Conservation (phyloP, 2,797 vertebrate genomes). For the Macropodus opercularis region DNA sequence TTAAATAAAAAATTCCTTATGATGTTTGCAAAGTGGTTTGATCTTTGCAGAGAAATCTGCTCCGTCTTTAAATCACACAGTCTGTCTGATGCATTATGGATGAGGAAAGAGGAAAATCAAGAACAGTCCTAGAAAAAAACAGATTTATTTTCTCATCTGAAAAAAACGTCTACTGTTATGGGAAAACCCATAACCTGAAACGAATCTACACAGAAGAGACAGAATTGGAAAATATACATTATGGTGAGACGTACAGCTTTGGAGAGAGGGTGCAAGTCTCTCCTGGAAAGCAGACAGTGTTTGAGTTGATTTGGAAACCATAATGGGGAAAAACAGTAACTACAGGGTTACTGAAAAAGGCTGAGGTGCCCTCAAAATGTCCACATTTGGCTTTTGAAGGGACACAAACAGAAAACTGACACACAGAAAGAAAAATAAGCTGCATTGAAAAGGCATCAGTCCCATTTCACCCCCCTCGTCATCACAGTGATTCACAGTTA, state of each 20-base stretch:
- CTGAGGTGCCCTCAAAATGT: conserved; percentile 29
- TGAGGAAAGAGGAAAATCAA: conserved; percentile 12
- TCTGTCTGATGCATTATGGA: conserved; percentile 20
- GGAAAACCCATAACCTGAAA: conserved; percentile 47
- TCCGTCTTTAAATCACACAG: conserved; percentile 9
- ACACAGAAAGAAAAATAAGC: conserved; percentile 36
- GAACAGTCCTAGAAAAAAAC: conserved; percentile 58
- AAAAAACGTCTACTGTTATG: conserved; percentile 44
- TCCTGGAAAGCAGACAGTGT: conserved; percentile 21
- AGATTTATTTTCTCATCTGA: conserved; percentile 68
- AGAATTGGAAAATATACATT: conserved; percentile 29
- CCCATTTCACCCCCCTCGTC: conserved; percentile 37
- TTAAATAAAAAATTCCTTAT: conserved; percentile 39
- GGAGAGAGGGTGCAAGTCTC: conserved; percentile 23
- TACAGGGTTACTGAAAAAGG: conserved; percentile 22
- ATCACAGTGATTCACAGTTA: conserved; percentile 55
- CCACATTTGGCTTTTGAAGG: conserved; percentile 43
- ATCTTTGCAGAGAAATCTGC: conserved; percentile 14
- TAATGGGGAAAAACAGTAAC: neutral
- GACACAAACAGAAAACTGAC: conserved; percentile 18
- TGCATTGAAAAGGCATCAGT: conserved; percentile 64
- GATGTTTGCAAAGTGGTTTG: conserved; percentile 26
- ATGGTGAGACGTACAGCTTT: conserved; percentile 28
- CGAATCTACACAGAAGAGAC: conserved; percentile 41
- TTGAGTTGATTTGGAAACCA: conserved; percentile 20